phyloP scores from a whole-genome alignment of 2,113 vertebrate species.

The Salvelinus alpinus region DNA sequence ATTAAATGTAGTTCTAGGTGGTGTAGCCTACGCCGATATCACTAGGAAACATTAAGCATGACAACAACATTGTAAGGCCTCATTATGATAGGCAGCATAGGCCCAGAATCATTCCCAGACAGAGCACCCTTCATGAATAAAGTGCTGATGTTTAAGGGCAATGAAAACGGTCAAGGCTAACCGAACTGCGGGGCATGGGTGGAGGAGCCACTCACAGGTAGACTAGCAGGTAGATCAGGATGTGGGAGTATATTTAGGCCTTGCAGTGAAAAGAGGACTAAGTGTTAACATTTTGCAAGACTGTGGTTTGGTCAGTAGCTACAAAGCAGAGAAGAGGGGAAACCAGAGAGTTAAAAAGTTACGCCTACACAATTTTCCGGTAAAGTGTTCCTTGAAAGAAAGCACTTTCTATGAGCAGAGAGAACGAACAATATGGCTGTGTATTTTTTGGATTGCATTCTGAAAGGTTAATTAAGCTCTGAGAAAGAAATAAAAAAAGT shows the following conservation, averaged over 20 bases:
- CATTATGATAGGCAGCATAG: neutral
- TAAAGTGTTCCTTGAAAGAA: constrained; percentile 71
- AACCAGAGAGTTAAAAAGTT: constrained; percentile 49
- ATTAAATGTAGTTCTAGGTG: neutral
- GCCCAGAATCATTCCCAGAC: neutral
- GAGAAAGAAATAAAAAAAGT: constrained; percentile 2
- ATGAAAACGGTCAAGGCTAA: neutral
- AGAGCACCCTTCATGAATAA: too few relatives aligned
- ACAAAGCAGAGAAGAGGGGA: constrained; percentile 47
- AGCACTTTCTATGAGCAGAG: constrained; percentile 39
- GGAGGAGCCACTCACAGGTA: too few relatives aligned
- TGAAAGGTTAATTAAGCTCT: constrained; percentile 4
- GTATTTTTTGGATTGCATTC: constrained; percentile 22
- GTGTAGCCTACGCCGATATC: neutral
- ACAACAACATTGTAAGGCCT: neutral
- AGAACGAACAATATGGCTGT: constrained; percentile 52
- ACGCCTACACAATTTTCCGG: constrained; percentile 73
- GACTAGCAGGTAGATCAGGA: too few relatives aligned
- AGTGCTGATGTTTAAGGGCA: too few relatives aligned
- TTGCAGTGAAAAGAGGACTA: neutral
- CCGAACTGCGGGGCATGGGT: too few relatives aligned
- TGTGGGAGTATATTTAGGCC: neutral
- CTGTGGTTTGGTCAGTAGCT: constrained; percentile 62
- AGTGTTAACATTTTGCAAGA: neutral
- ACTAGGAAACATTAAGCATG: neutral